Evolutionary conservation across 2,113 vertebrate species (phyloP), one percentile per base, ranked within the genome.

Genomic region (Gobiocypris rarus): DNA sequence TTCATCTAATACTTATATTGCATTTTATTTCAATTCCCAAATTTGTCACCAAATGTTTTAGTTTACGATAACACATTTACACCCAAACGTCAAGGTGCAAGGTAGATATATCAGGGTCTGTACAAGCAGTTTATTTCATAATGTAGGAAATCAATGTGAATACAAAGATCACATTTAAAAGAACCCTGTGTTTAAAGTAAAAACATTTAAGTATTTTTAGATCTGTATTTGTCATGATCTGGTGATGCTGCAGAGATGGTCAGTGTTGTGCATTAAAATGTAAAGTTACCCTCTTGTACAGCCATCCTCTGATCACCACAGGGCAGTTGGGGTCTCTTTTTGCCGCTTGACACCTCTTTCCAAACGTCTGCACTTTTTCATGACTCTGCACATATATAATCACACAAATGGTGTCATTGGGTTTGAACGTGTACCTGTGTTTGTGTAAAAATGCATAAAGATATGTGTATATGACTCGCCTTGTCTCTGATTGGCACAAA

Each of bases 271-370:
- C 38, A n/a, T 11, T 11, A 22, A 17, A 11, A 4, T 5, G 34
- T 38, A 38, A 38, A 9, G 4, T 78, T 89, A 97, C 97, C 92
- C 97, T 96, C 89, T 98, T 98, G 88, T 96, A 92, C n/a, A 98
- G 95, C 97, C 97, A 97, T 80, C 97, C 97, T 71, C 96, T 93
- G 83, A 98, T 97, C 85, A 96, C 92, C 38, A 97, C 96, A 0
- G 95, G 87, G 1, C 94, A 95, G 86, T 97, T 97, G 28, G 96
- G 96, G 63, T 97, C 96, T 88, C 97, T 94, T 84, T 95, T 94
- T 43, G 95, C 93, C 0, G 97, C 93, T 77, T 95, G 92, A 69
- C 90, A 92, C 83, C 96, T 94, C 92, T 98, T 98, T 41, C 96
- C 96, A 83, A 98, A 98, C 19, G 94, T 87, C 4, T 97, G 96